A percentile compares a stretch with the other conserved stretches of the same genome.
Conservation (phyloP, 2,888 invertebrate species). For the Parelbella ahira region DNA sequence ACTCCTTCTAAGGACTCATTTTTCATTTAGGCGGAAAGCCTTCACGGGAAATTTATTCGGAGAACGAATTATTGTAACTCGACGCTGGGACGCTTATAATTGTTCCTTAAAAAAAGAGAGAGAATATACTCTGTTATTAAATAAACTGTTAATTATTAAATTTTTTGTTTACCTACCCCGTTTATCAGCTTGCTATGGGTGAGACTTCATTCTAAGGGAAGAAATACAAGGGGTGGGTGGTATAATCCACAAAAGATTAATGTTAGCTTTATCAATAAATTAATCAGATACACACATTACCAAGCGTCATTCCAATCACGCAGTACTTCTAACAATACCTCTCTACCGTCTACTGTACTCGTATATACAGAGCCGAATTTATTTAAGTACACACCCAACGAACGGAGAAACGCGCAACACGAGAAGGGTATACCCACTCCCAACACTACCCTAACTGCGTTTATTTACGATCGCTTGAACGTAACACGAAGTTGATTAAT, state of each 20-base stretch:
- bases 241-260: no score
- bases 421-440: slow-evolving; percentile 1
- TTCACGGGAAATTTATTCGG: background rate
- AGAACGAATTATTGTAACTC: background rate
- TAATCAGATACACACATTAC: no score
- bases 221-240: no score
- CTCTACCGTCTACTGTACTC: slow-evolving; percentile 1
- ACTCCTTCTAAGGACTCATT: background rate
- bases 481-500: slow-evolving; percentile 20
- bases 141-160: no score
- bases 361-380: slow-evolving; percentile 29
- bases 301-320: no score
- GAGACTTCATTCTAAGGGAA: no score
- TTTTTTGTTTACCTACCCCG: no score
- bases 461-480: slow-evolving; percentile 12
- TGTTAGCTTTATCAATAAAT: no score
- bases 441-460: slow-evolving; percentile 10
- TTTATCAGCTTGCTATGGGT: no score
- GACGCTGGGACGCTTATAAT: no score
- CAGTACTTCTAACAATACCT: slow-evolving; percentile 8
- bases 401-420: background rate
- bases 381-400: slow-evolving; percentile 10
- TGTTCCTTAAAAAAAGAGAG: no score
- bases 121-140: no score
- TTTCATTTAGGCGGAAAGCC: slow-evolving; percentile 7